Percentiles rank a stretch among this genome's conserved stretches.
phyloP scores from a whole-genome alignment of 2,888 invertebrate species.

The Philonicus albiceps region DNA sequence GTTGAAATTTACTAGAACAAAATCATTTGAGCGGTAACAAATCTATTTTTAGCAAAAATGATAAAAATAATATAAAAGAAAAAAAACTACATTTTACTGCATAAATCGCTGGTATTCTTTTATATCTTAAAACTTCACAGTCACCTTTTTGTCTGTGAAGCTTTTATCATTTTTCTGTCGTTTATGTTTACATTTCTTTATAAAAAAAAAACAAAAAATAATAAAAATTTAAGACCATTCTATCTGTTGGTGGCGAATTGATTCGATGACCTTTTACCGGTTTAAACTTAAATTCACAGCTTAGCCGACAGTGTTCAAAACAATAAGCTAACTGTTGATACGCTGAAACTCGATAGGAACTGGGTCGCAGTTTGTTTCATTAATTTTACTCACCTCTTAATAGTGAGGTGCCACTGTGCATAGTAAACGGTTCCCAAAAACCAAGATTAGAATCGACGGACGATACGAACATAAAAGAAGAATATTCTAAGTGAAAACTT shows the following conservation, averaged over 20 bases:
- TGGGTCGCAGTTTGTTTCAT: background rate
- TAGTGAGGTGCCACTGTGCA: background rate
- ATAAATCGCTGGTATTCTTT: background rate
- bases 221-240: background rate
- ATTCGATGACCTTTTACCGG: background rate
- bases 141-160: background rate
- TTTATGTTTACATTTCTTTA: background rate
- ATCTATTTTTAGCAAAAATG: background rate
- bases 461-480: background rate
- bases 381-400: slow-evolving; percentile 11
- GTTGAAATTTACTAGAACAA: background rate
- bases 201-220: background rate
- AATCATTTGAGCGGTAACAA: background rate
- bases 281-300: background rate
- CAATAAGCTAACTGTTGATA: background rate
- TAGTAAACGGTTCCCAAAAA: background rate
- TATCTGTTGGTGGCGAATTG: background rate
- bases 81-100: background rate
- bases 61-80: background rate
- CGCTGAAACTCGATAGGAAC: background rate
- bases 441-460: background rate
- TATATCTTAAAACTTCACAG: background rate
- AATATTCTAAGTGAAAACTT: background rate
- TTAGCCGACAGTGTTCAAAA: background rate
- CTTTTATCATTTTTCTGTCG: background rate